Evolutionary conservation across 2,888 invertebrate genomes (phyloP).

Genomic region (Imbricaverruca yamaguchii): DNA sequence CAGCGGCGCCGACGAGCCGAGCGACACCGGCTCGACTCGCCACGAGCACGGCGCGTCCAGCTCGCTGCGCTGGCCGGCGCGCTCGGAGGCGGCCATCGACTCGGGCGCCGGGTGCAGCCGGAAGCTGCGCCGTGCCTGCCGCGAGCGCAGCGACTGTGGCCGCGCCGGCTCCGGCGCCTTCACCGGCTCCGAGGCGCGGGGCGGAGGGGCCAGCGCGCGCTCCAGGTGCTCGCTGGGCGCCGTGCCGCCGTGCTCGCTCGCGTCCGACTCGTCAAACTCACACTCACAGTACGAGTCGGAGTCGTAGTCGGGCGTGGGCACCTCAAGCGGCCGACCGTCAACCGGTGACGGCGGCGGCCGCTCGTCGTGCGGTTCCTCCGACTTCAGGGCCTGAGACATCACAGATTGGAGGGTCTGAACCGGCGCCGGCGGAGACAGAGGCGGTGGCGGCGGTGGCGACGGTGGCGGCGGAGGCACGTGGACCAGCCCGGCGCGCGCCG

Average conservation of each 20-base stretch:
- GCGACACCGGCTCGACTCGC: neutral
- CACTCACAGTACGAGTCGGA: slow-evolving; percentile 22
- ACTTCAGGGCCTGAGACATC: too few relatives aligned
- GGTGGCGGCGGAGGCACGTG: neutral
- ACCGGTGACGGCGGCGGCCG: neutral
- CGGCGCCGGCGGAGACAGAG: neutral
- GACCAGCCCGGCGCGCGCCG: slow-evolving; percentile 18
- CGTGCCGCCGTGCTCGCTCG: neutral
- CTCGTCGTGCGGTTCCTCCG: too few relatives aligned
- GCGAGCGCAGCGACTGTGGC: neutral
- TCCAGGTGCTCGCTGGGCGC: neutral
- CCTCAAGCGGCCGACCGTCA: neutral
- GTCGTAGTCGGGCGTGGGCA: slow-evolving; percentile 25
- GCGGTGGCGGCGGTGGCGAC: neutral
- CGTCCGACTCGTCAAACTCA: slow-evolving; percentile 6
- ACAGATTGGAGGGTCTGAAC: neutral
- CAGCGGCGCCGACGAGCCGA: neutral
- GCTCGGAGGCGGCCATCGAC: neutral
- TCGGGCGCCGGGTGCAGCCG: neutral
- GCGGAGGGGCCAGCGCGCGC: neutral
- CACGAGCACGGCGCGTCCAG: slow-evolving; percentile 6
- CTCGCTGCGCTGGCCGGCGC: slow-evolving; percentile 6
- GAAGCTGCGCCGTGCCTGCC: neutral
- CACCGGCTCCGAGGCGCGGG: neutral
- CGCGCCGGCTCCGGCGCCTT: neutral